Conservation (phyloP, 2,113 vertebrate species). For the Xiphorhynchus elegans region DNA sequence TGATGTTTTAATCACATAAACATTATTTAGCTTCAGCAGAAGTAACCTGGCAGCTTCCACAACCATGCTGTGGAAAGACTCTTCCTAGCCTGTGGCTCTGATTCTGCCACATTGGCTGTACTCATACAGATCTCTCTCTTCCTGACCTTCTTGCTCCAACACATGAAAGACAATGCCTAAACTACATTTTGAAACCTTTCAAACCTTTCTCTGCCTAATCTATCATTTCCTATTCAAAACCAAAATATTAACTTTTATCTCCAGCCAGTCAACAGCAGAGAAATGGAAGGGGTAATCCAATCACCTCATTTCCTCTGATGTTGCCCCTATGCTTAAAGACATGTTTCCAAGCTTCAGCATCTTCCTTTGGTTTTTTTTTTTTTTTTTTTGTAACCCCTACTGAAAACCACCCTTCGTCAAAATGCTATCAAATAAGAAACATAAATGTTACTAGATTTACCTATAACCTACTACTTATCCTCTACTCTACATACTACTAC, state of each 20-base stretch:
- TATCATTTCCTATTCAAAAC: neutral
- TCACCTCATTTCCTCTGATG: neutral
- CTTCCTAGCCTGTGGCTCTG: neutral
- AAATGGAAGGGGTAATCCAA: neutral
- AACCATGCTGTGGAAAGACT: neutral
- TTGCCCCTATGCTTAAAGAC: neutral
- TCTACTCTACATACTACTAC: too few species aligned
- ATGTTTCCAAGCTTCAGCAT: neutral
- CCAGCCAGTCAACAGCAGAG: neutral
- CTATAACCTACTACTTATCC: neutral
- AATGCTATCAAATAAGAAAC: neutral
- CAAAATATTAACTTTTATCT: neutral
- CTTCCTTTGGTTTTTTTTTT: neutral
- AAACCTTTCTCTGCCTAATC: neutral
- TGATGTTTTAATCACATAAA: neutral
- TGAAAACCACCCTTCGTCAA: neutral
- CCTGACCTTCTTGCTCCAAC: neutral
- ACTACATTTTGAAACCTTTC: neutral
- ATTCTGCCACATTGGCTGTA: neutral
- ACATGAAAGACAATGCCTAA: neutral
- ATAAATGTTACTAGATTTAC: neutral
- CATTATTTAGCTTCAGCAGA: neutral
- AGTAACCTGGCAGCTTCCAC: neutral
- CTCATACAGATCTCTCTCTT: neutral
- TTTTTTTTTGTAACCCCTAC: neutral